Evolutionary conservation across 1,140 invertebrate species (phyloP).

Genomic region (Drosophila ironensis): DNA sequence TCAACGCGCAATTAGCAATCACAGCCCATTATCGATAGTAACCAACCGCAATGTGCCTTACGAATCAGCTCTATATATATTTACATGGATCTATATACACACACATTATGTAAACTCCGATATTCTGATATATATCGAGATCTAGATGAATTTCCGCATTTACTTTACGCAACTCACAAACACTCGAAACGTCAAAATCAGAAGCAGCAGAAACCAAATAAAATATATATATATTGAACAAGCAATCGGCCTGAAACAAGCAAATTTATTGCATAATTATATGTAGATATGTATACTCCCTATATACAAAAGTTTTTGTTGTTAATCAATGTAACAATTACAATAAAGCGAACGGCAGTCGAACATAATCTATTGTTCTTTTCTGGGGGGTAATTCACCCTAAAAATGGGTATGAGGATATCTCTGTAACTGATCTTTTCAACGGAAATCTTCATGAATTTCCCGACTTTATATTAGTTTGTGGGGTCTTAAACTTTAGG

Average conservation of each 20-base stretch:
- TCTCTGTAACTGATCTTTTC: too few relatives aligned
- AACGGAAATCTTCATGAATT: too few relatives aligned
- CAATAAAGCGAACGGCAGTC: constrained; percentile 55
- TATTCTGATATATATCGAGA: constrained; percentile 1
- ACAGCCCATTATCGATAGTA: constrained; percentile 25
- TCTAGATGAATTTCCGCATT: constrained; percentile 23
- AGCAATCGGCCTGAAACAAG: constrained; percentile 32
- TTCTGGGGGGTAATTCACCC: background rate
- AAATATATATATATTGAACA: too few relatives aligned
- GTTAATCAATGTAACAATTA: constrained; percentile 54
- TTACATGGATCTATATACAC: constrained; percentile 8
- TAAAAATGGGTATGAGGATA: background rate
- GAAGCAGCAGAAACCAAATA: constrained; percentile 45
- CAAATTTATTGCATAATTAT: constrained; percentile 39
- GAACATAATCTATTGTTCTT: constrained; percentile 5
- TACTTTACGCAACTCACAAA: constrained; percentile 18
- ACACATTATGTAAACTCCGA: constrained; percentile 5
- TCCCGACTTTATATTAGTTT: too few relatives aligned
- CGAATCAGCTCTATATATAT: constrained; percentile 40
- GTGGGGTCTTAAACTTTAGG: too few relatives aligned
- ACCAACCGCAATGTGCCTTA: constrained; percentile 66
- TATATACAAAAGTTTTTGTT: constrained; percentile 26
- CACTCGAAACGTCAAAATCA: background rate
- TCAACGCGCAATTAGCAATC: constrained; percentile 68
- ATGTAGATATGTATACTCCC: constrained; percentile 10